phyloP scores from a whole-genome alignment of 1,140 invertebrate genomes.

The Neodiprion lecontei region DNA sequence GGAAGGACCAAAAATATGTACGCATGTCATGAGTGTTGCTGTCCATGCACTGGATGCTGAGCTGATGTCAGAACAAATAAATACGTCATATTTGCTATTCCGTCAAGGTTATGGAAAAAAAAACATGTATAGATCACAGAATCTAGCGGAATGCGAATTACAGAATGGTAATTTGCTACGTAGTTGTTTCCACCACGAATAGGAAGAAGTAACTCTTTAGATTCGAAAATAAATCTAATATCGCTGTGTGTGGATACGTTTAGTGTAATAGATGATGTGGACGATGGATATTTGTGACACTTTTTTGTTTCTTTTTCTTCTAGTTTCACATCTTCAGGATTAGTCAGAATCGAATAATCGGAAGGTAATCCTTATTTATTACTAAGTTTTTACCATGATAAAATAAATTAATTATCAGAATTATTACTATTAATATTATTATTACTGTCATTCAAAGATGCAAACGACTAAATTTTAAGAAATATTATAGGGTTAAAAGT shows the following conservation, averaged over 20 bases:
- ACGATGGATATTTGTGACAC: neutral
- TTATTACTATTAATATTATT: neutral
- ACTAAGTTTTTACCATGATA: conserved; percentile 1
- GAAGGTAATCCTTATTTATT: conserved; percentile 5
- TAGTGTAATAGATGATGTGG: neutral
- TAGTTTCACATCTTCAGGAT: neutral
- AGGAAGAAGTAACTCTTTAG: neutral
- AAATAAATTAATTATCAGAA: neutral
- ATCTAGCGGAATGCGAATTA: neutral
- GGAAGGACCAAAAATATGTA: neutral
- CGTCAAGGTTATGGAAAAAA: neutral
- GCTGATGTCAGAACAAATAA: neutral
- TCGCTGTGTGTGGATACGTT: conserved; percentile 1
- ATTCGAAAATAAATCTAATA: neutral
- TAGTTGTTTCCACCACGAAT: neutral
- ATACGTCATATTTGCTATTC: neutral
- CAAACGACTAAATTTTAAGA: neutral
- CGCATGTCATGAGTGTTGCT: neutral
- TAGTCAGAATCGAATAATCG: neutral
- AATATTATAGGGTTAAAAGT: neutral
- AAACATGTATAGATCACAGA: neutral
- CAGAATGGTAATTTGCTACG: neutral
- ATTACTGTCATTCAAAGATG: neutral
- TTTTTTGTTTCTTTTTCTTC: neutral
- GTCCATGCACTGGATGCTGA: neutral